Percentiles rank a stretch among this genome's conserved stretches.
phyloP scores from a whole-genome alignment of 2,888 invertebrate species.

The Bibio marci region DNA sequence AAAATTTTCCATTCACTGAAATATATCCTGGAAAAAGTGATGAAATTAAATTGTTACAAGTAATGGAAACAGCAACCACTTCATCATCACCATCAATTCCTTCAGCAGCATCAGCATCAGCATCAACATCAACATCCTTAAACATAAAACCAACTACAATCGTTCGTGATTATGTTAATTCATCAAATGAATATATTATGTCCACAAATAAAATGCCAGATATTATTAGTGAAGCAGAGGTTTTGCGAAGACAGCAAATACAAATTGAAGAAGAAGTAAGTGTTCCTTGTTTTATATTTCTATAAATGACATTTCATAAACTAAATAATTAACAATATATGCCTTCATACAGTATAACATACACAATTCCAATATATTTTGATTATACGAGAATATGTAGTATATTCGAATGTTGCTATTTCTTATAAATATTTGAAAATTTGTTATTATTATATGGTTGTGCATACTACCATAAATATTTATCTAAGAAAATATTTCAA shows the following conservation, averaged over 20 bases:
- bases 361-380: background rate
- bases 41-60: background rate
- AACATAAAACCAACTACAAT: background rate
- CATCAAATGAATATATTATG: background rate
- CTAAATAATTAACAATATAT: too few species aligned
- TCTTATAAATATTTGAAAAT: background rate
- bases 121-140: background rate
- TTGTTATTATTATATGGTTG: too few species aligned
- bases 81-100: background rate
- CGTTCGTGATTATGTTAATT: background rate
- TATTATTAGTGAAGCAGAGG: slow-evolving; percentile 38
- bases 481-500: too few species aligned
- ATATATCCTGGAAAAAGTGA: background rate
- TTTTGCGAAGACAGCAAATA: slow-evolving; percentile 41
- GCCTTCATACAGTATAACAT: background rate
- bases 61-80: slow-evolving; percentile 1
- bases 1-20: slow-evolving; percentile 1
- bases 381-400: background rate
- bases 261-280: slow-evolving; percentile 44
- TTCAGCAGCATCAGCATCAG: background rate
- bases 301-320: background rate
- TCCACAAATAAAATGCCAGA: slow-evolving; percentile 17
- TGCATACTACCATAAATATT: too few species aligned
- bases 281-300: slow-evolving; percentile 2
- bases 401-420: background rate